Percentiles rank a stretch among this genome's conserved stretches.
These are phyloP conservation scores for Parambassis ranga DNA, from an alignment of 2,797 vertebrate species.

Conservation along the genomic window DNA sequence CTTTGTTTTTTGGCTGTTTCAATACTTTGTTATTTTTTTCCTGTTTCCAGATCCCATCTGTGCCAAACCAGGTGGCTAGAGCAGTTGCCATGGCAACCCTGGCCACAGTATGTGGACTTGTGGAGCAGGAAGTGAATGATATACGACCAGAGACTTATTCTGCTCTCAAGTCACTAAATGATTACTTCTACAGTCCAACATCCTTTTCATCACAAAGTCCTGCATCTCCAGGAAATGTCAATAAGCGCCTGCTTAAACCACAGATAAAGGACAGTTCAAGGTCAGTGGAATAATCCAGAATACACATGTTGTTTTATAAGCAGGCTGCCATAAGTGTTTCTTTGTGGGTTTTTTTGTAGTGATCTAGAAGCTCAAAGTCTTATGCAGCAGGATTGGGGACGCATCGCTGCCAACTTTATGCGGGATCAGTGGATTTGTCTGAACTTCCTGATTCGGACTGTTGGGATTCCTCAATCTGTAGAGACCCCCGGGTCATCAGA, in stretches of 20 bases:
- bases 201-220: constrained; percentile 35
- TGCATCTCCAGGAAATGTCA: constrained; percentile 66
- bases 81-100: constrained; percentile 85
- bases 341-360: constrained; percentile 65
- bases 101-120: constrained; percentile 79
- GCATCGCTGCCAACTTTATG: constrained; percentile 83
- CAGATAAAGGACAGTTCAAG: constrained; percentile 49
- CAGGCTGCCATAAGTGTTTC: background rate
- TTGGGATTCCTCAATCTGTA: constrained; percentile 25
- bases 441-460: constrained; percentile 75
- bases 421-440: constrained; percentile 91
- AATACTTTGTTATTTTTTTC: background rate
- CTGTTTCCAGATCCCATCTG: constrained; percentile 75
- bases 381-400: constrained; percentile 88
- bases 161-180: constrained; percentile 70
- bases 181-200: constrained; percentile 69
- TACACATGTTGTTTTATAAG: background rate
- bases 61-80: constrained; percentile 82
- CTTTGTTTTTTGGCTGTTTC: background rate
- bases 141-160: constrained; percentile 60
- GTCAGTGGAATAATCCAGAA: constrained; percentile 46
- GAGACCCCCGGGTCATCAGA: constrained; percentile 28
- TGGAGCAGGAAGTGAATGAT: constrained; percentile 55
- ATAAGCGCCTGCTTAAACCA: constrained; percentile 83
- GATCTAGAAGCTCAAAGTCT: constrained; percentile 59